Conservation (phyloP, 2,888 invertebrate species). For the Drosophila colorata region DNA sequence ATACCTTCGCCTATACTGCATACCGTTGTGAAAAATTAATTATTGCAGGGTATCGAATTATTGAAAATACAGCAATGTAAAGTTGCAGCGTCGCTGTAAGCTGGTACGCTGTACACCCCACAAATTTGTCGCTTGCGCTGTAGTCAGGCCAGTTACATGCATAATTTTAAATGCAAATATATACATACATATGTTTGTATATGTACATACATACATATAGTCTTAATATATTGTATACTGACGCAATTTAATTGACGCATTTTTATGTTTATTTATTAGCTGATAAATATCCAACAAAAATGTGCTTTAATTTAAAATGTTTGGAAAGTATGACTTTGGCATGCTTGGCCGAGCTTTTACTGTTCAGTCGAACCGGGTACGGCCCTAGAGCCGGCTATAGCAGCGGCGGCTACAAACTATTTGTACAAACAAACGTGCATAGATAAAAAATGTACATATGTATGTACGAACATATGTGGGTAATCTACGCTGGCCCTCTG, state of each 20-base stretch:
- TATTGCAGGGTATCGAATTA: conserved; percentile 30
- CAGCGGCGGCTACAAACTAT: conserved; percentile 17
- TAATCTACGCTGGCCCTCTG: conserved; percentile 34
- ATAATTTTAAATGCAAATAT: not conserved
- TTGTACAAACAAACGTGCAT: conserved; percentile 1
- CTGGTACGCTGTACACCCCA: too few species aligned
- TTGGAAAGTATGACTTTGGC: conserved; percentile 14
- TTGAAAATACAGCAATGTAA: conserved; percentile 59
- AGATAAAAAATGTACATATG: conserved; percentile 6
- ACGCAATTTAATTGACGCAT: not conserved
- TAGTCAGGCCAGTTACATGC: conserved; percentile 2
- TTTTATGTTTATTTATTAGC: not conserved
- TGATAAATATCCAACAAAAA: not conserved
- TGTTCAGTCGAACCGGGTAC: conserved; percentile 22
- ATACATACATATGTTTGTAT: not conserved
- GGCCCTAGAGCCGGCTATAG: conserved; percentile 33
- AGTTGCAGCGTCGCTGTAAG: conserved; percentile 50
- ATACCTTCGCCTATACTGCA: not conserved
- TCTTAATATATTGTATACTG: too few species aligned
- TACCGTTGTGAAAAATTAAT: not conserved
- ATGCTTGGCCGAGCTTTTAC: conserved; percentile 36
- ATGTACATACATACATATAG: not conserved
- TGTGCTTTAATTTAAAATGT: conserved; percentile 4
- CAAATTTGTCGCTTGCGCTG: too few species aligned
- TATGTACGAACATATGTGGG: conserved; percentile 23